Evolutionary conservation across 2,888 invertebrate species (phyloP).

Genomic region (Mactromeris polynyma): DNA sequence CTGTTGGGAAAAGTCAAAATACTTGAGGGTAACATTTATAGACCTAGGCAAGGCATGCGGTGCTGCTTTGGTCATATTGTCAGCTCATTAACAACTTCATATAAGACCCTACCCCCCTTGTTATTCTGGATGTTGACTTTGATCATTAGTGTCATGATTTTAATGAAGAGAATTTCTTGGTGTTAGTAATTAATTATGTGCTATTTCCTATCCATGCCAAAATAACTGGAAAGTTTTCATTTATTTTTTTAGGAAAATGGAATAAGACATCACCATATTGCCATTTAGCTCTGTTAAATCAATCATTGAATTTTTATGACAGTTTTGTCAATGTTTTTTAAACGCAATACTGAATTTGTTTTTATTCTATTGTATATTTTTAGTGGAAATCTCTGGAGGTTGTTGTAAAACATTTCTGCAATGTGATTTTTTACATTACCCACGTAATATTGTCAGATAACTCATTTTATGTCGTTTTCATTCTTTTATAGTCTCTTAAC

Average conservation of each 20-base stretch:
- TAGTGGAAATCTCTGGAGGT: not conserved
- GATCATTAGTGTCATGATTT: too few species aligned
- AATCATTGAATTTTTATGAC: not conserved
- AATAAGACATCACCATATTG: not conserved
- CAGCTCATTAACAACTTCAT: too few species aligned
- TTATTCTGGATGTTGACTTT: too few species aligned
- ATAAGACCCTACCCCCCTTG: too few species aligned
- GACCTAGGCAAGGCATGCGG: too few species aligned
- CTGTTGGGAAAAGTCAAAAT: too few species aligned
- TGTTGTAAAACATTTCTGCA: not conserved
- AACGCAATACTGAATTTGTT: not conserved
- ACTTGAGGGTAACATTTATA: too few species aligned
- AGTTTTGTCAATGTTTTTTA: not conserved
- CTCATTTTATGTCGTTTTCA: not conserved
- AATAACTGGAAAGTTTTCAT: not conserved
- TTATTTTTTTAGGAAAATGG: not conserved
- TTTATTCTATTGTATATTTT: not conserved
- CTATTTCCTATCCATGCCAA: constrained; percentile 12
- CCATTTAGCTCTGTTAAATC: not conserved
- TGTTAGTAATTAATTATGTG: not conserved
- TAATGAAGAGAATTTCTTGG: too few species aligned
- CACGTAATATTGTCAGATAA: not conserved
- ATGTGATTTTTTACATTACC: not conserved
- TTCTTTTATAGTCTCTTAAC: not conserved
- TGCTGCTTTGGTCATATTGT: too few species aligned